Conservation (phyloP, 2,888 invertebrate species). For the Pterostichus madidus region DNA sequence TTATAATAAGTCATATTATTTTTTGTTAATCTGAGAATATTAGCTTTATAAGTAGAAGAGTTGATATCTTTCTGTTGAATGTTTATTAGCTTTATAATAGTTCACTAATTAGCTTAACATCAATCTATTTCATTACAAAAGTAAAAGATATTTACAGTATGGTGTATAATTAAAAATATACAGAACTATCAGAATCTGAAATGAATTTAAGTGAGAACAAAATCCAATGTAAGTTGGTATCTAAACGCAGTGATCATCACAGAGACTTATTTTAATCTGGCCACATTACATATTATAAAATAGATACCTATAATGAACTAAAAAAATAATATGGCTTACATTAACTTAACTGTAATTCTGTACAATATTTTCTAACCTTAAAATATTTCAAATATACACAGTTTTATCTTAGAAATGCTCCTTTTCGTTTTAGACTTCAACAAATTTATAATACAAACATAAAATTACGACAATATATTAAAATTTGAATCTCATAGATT, state of each 20-base stretch:
- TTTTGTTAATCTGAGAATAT: not conserved
- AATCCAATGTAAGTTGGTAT: slow-evolving; percentile 71
- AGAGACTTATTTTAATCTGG: slow-evolving; percentile 76
- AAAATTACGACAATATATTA: not conserved
- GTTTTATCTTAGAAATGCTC: slow-evolving; percentile 59
- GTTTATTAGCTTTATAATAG: slow-evolving; percentile 63
- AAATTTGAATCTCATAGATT: no score
- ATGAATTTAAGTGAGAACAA: slow-evolving; percentile 49
- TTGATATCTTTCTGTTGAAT: slow-evolving; percentile 51
- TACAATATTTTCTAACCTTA: slow-evolving; percentile 46
- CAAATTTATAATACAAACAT: not conserved
- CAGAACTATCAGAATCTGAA: slow-evolving; percentile 57
- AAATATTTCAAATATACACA: slow-evolving; percentile 44
- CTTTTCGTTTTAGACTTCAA: slow-evolving; percentile 27
- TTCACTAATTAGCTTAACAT: slow-evolving; percentile 66
- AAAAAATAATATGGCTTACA: slow-evolving; percentile 65
- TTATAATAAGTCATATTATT: not conserved
- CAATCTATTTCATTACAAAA: slow-evolving; percentile 73
- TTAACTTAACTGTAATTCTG: slow-evolving; percentile 56
- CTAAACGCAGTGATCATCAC: slow-evolving; percentile 75
- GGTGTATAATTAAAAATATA: slow-evolving; percentile 70
- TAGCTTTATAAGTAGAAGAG: not conserved
- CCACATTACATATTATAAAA: slow-evolving; percentile 70
- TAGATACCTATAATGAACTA: slow-evolving; percentile 55
- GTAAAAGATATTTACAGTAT: slow-evolving; percentile 73